Evolutionary conservation across 2,113 vertebrate species (phyloP), one percentile per base, ranked within the genome.

Genomic region (Candoia aspera): DNA sequence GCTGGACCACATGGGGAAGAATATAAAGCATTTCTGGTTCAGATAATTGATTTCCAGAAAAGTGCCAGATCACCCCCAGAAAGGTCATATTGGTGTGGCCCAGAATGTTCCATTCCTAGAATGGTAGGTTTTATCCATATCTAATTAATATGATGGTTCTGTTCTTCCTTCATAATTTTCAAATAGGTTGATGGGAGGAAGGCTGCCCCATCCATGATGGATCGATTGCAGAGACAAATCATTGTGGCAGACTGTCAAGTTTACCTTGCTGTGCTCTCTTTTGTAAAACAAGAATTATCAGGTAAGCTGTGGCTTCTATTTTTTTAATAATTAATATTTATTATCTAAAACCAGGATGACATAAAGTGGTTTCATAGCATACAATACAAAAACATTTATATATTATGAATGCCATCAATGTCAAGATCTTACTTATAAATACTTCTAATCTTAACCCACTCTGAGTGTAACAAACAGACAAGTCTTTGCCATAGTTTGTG

Each of bases 181-280:
- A 13, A 93, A 96, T 97, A 99, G 99, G 98, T 98, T 92, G 99
- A 99, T 96, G 98, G 98, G 57, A 97, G 98, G 89, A 98, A 98
- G 96, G 98, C 99, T 0, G 94, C 98, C 29, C 96, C 98, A 0
- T 98, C 98, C 24, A 98, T 98, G 89, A 97, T 99, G 91, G 99
- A 99, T 95, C 98, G 99, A 60, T 98, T 99, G 0, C 99, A 99
- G 96, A 98, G 99, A 91, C 99, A 99, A 95, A 99, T 99, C 90
- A 99, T 99, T 91, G 98, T 99, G 87, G 99, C 99, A 0, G 99
- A 99, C 96, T 99, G 99, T 96, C 99, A 99, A 94, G 99, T 99
- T 87, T 99, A 99, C 93, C 97, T 99, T 92, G 99, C 99, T 57
- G 99, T 99, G 91, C 99, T 99, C 87, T 98, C 98, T 0, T 99